Evolutionary conservation across 2,113 vertebrate genomes (phyloP).

Genomic region (Chaetorhynchus papuensis): DNA sequence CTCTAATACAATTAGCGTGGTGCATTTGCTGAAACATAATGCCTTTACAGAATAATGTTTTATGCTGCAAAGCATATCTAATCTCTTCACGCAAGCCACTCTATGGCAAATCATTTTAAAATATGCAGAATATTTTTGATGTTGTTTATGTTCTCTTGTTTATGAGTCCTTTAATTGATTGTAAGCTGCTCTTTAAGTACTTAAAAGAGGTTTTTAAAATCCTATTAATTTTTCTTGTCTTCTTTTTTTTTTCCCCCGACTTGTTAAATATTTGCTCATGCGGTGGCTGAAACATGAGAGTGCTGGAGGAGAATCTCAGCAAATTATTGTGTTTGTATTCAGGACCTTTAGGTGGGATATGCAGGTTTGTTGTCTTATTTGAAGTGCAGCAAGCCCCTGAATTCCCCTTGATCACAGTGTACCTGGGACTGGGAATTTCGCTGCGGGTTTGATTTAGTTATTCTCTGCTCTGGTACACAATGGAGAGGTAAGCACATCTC

Average conservation of each 20-base stretch:
- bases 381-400: not conserved
- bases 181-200: slow-evolving; percentile 42
- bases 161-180: slow-evolving; percentile 41
- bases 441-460: not conserved
- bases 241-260: not conserved
- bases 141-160: slow-evolving; percentile 22
- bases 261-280: slow-evolving; percentile 1
- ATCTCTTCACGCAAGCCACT: slow-evolving; percentile 47
- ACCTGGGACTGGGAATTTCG: not conserved
- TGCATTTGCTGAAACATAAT: slow-evolving; percentile 50
- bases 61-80: slow-evolving; percentile 47
- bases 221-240: slow-evolving; percentile 3
- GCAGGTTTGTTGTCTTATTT: not conserved
- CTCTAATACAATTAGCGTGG: slow-evolving; percentile 48
- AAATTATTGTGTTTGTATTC: not conserved
- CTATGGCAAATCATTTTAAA: slow-evolving; percentile 41
- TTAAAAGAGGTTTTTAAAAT: not conserved
- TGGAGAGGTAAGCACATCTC: not conserved
- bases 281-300: accelerated
- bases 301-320: not conserved
- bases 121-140: not conserved
- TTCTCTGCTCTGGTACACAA: not conserved
- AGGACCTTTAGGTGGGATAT: not conserved
- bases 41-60: slow-evolving; percentile 51
- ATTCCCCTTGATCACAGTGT: not conserved